Evolutionary conservation across 2,888 invertebrate species (phyloP).

Genomic region (Metacarcinus magister): DNA sequence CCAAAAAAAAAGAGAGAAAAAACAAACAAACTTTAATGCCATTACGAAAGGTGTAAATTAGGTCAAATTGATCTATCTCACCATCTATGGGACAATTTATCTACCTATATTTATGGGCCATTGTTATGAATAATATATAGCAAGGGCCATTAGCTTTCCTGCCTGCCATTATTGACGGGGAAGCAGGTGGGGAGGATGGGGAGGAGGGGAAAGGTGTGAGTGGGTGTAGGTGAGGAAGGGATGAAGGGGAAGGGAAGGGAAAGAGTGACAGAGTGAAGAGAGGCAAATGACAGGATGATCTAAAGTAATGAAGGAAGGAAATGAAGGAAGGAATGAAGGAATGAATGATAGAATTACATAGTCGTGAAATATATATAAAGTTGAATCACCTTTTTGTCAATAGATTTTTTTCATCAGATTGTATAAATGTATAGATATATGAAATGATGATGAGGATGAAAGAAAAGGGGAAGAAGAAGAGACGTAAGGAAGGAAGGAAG

Average conservation of each 20-base stretch:
- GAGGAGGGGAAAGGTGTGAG: too few species aligned
- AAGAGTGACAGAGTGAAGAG: background rate
- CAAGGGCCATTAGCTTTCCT: background rate
- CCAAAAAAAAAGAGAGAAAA: too few species aligned
- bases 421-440: too few species aligned
- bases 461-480: constrained; percentile 4
- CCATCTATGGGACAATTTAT: background rate
- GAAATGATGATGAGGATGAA: background rate
- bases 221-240: background rate
- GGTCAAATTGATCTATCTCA: background rate
- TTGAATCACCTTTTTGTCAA: too few species aligned
- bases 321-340: background rate
- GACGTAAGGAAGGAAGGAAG: background rate
- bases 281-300: background rate
- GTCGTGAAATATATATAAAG: too few species aligned
- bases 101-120: background rate
- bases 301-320: background rate
- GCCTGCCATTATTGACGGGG: background rate
- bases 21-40: too few species aligned
- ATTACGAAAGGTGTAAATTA: too few species aligned
- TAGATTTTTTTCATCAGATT: too few species aligned
- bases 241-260: background rate
- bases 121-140: background rate
- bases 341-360: background rate
- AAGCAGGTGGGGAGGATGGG: too few species aligned